phyloP scores from a whole-genome alignment of 2,797 vertebrate species.

The Eupleurogrammus muticus region DNA sequence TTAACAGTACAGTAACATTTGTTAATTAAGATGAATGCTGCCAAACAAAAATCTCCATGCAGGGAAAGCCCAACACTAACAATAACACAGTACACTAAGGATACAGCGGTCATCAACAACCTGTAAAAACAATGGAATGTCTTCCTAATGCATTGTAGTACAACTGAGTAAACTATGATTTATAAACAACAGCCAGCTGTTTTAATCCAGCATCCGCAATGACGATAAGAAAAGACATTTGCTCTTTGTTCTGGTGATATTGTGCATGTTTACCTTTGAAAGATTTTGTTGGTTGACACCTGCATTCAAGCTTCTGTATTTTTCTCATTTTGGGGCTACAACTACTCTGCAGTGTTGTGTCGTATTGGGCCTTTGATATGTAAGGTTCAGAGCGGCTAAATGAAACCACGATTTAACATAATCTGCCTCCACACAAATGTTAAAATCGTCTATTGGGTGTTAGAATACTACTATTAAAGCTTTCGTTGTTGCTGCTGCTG shows the following conservation, averaged over 20 bases:
- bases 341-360: too few species aligned
- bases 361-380: too few species aligned
- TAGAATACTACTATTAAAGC: too few species aligned
- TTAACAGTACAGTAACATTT: background rate
- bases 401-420: too few species aligned
- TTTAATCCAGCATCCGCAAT: background rate
- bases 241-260: background rate
- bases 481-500: too few species aligned
- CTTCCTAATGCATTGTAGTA: slow-evolving; percentile 12
- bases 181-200: slow-evolving; percentile 3
- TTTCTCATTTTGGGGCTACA: background rate
- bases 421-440: too few species aligned
- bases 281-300: background rate
- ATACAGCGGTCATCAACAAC: background rate
- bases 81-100: background rate
- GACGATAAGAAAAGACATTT: background rate
- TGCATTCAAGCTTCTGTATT: background rate
- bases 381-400: too few species aligned
- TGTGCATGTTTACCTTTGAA: background rate
- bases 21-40: background rate
- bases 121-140: slow-evolving; percentile 11
- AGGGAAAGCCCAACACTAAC: background rate
- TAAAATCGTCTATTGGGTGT: too few species aligned
- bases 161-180: slow-evolving; percentile 1
- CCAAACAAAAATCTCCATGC: slow-evolving; percentile 1